A percentile compares a stretch with the other conserved stretches of the same genome.
phyloP scores from a whole-genome alignment of 2,113 vertebrate species.

The Sinocyclocheilus rhinocerous region DNA sequence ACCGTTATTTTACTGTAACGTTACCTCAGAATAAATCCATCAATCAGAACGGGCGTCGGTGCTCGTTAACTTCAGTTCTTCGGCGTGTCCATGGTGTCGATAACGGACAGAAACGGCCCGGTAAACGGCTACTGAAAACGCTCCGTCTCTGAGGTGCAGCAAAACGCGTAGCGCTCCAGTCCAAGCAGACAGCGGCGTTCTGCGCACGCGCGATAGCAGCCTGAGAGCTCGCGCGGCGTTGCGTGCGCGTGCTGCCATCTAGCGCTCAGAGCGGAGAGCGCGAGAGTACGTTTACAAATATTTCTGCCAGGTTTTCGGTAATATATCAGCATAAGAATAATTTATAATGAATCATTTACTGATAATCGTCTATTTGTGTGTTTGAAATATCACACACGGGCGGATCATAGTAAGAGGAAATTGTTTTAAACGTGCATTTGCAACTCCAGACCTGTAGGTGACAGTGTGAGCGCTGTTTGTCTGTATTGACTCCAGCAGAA shows the following conservation, averaged over 20 bases:
- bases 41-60: not conserved
- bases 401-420: not conserved
- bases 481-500: not conserved
- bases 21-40: conserved; percentile 27
- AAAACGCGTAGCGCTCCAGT: conserved; percentile 21
- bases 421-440: not conserved
- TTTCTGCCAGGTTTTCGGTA: not conserved
- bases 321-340: not conserved
- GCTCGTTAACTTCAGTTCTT: not conserved
- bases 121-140: conserved; percentile 23
- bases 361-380: not conserved
- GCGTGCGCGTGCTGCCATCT: conserved; percentile 25
- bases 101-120: conserved; percentile 11
- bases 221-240: not conserved
- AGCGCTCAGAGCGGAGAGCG: not conserved
- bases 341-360: not conserved
- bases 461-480: not conserved
- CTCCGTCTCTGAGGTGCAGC: conserved; percentile 20
- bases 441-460: not conserved
- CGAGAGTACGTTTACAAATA: not conserved
- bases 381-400: not conserved
- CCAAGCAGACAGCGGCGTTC: not conserved
- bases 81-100: not conserved
- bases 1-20: not conserved
- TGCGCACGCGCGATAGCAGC: not conserved